A percentile compares a stretch with the other conserved stretches of the same genome.
phyloP scores from a whole-genome alignment of 2,888 invertebrate species.

The Macaria liturata region DNA sequence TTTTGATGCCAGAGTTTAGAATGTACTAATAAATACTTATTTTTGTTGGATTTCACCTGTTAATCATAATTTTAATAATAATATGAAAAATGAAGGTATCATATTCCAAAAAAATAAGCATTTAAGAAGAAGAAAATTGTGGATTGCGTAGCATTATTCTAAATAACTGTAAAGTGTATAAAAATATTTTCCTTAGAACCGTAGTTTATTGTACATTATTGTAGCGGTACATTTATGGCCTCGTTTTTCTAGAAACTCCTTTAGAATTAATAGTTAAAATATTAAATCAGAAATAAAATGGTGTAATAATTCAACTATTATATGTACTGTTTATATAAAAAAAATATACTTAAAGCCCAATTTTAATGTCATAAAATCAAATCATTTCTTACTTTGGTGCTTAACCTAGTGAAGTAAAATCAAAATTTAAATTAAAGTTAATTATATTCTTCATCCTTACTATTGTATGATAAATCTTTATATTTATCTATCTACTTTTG shows the following conservation, averaged over 20 bases:
- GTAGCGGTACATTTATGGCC: constrained; percentile 29
- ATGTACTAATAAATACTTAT: too few species aligned
- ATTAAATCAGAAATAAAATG: neutral
- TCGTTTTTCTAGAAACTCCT: constrained; percentile 21
- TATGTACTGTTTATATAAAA: neutral
- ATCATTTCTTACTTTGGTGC: constrained; percentile 6
- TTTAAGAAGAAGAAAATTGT: constrained; percentile 31
- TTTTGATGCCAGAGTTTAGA: too few species aligned
- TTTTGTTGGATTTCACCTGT: too few species aligned
- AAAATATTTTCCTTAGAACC: constrained; percentile 46
- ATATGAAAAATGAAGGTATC: neutral
- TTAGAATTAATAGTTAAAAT: neutral
- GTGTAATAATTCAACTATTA: neutral
- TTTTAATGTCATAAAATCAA: constrained; percentile 9
- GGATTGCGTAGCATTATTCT: constrained; percentile 79
- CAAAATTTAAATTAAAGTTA: too few species aligned
- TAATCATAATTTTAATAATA: too few species aligned
- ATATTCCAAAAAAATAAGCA: constrained; percentile 12
- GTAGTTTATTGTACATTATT: constrained; percentile 22
- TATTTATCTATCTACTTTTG: too few species aligned
- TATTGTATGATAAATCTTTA: too few species aligned
- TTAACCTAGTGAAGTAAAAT: constrained; percentile 1
- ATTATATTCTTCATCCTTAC: too few species aligned
- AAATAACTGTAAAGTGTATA: constrained; percentile 77
- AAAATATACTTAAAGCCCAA: neutral